A percentile compares a stretch with the other conserved stretches of the same genome.
These are phyloP conservation scores for Subacronicta megacephala DNA, from an alignment of 2,888 invertebrate species.

Conservation along the genomic window DNA sequence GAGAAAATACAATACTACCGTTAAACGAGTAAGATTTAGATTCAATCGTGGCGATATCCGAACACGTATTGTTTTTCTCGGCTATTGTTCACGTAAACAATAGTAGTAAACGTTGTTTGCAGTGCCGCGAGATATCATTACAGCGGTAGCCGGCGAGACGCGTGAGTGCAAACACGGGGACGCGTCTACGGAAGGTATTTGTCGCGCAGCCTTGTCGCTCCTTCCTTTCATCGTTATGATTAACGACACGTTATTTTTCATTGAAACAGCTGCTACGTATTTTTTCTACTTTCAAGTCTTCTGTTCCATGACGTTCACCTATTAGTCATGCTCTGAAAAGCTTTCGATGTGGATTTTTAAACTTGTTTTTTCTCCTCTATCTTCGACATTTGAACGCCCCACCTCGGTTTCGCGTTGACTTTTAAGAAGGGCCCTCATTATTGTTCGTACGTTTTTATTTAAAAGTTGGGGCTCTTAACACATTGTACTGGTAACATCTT, in stretches of 20 bases:
- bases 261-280: slow-evolving; percentile 85
- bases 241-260: slow-evolving; percentile 87
- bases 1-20: slow-evolving; percentile 29
- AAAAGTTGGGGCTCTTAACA: slow-evolving; percentile 43
- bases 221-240: slow-evolving; percentile 85
- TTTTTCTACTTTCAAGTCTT: slow-evolving; percentile 83
- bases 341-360: slow-evolving; percentile 77
- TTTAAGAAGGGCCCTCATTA: slow-evolving; percentile 58
- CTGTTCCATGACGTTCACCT: slow-evolving; percentile 82
- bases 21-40: slow-evolving; percentile 59
- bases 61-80: slow-evolving; percentile 66
- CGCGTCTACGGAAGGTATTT: slow-evolving; percentile 79
- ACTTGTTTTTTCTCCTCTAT: slow-evolving; percentile 66
- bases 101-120: slow-evolving; percentile 67
- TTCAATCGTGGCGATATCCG: slow-evolving; percentile 63
- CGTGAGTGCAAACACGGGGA: slow-evolving; percentile 71
- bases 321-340: slow-evolving; percentile 83
- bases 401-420: slow-evolving; percentile 60
- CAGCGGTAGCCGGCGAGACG: slow-evolving; percentile 58
- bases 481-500: slow-evolving; percentile 39
- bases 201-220: slow-evolving; percentile 81
- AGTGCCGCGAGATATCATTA: slow-evolving; percentile 66
- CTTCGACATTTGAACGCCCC: slow-evolving; percentile 63
- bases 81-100: slow-evolving; percentile 68
- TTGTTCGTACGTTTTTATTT: slow-evolving; percentile 55